phyloP scores from a whole-genome alignment of 1,140 invertebrate species.

The Dreissena polymorpha region DNA sequence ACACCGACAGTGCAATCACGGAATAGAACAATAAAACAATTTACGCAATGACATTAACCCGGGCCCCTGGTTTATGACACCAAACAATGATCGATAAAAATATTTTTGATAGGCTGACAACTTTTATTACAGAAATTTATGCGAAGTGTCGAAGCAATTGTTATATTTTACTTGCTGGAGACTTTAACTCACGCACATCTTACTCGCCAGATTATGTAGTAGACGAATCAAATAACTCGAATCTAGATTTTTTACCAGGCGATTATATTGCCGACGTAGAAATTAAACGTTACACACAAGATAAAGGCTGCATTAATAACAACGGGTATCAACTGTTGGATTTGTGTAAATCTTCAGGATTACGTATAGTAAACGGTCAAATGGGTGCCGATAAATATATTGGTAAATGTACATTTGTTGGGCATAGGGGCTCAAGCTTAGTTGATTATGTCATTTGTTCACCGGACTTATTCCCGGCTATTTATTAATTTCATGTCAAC shows the following conservation, averaged over 20 bases:
- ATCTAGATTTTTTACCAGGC: conserved; percentile 14
- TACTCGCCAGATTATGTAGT: not conserved
- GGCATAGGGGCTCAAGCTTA: too few species aligned
- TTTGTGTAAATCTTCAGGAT: too few species aligned
- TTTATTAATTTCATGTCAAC: too few species aligned
- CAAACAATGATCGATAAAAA: conserved; percentile 6
- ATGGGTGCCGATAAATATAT: too few species aligned
- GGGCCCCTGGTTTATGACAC: too few species aligned
- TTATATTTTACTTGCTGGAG: not conserved
- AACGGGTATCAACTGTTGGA: not conserved
- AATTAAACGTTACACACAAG: conserved; percentile 2
- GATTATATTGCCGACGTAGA: conserved; percentile 6
- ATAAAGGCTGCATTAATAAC: not conserved
- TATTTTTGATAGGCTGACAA: conserved; percentile 11
- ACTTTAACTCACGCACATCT: conserved; percentile 16
- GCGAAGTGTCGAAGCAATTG: not conserved
- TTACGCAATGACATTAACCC: too few species aligned
- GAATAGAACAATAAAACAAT: too few species aligned
- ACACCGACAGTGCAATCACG: too few species aligned
- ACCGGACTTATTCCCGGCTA: too few species aligned
- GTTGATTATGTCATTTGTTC: too few species aligned
- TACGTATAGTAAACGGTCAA: too few species aligned
- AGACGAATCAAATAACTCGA: not conserved
- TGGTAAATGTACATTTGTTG: too few species aligned
- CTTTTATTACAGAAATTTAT: not conserved